Evolutionary conservation across 2,113 vertebrate species (phyloP).

Genomic region (rat (Rattus norvegicus)): DNA sequence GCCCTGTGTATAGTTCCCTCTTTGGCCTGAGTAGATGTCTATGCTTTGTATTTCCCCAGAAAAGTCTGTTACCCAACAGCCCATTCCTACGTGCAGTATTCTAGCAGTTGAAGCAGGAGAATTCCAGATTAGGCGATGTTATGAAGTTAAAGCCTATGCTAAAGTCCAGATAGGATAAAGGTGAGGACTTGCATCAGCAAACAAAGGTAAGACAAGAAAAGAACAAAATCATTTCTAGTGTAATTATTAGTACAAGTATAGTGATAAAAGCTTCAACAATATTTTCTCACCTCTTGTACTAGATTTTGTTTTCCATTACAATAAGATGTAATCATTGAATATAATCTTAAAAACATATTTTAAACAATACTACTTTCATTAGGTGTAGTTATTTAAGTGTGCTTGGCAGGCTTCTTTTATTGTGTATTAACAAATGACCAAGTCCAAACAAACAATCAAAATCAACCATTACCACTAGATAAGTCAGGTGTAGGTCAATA

Average conservation of each 20-base stretch:
- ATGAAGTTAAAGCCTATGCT: not conserved
- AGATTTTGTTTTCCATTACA: not conserved
- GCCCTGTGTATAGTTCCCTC: not conserved
- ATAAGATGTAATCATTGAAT: not conserved
- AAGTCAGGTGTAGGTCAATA: not conserved
- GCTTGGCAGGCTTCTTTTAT: not conserved
- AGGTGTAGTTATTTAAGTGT: not conserved
- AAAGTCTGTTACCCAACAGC: not conserved
- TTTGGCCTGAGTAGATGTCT: not conserved
- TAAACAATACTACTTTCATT: not conserved
- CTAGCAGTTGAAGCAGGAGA: not conserved
- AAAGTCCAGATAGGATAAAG: not conserved
- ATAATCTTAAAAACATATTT: constrained; percentile 19
- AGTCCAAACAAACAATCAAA: not conserved
- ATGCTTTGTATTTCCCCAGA: not conserved
- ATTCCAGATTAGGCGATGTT: not conserved
- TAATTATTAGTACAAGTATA: not conserved
- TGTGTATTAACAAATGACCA: not conserved
- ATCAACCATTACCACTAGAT: not conserved
- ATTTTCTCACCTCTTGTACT: not conserved
- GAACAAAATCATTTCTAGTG: not conserved
- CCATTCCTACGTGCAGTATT: rapidly evolving
- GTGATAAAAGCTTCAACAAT: constrained; percentile 29
- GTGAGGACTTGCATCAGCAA: not conserved
- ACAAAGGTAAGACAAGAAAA: not conserved